A percentile compares a stretch with the other conserved stretches of the same genome.
phyloP scores from a whole-genome alignment of 2,797 vertebrate genomes.

The Aldrovandia affinis region DNA sequence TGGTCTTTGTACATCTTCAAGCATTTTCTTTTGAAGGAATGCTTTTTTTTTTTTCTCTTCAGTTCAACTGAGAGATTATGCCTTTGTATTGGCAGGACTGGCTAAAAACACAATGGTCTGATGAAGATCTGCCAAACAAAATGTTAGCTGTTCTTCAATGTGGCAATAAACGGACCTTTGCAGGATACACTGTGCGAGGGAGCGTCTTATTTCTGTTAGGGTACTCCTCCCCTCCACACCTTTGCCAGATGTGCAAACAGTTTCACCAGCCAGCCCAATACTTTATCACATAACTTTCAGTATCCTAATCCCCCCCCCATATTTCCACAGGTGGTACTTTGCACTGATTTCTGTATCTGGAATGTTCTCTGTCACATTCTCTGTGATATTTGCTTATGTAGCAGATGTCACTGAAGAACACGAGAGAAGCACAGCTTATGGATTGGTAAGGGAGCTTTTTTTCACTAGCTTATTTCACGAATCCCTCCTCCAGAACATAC shows the following conservation, averaged over 20 bases:
- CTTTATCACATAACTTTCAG: background rate
- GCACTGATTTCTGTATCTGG: constrained; percentile 93
- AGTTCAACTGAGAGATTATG: background rate
- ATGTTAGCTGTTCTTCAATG: background rate
- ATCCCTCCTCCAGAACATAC: background rate
- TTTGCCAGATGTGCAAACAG: background rate
- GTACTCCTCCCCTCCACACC: background rate
- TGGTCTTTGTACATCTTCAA: background rate
- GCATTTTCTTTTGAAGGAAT: background rate
- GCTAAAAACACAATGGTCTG: background rate
- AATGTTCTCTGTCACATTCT: constrained; percentile 94
- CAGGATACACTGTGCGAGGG: background rate
- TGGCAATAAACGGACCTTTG: background rate
- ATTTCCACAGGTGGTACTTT: constrained; percentile 90
- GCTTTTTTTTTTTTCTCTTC: background rate
- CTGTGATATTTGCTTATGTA: constrained; percentile 94
- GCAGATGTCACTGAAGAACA: constrained; percentile 89
- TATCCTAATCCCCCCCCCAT: constrained; percentile 47
- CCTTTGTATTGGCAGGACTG: background rate
- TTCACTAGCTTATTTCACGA: background rate
- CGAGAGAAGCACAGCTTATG: constrained; percentile 90
- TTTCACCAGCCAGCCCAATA: background rate
- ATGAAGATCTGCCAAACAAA: background rate
- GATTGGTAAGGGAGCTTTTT: constrained; percentile 77
- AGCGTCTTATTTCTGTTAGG: background rate